phyloP scores from a whole-genome alignment of 2,888 invertebrate species.

The Amiota mariae region DNA sequence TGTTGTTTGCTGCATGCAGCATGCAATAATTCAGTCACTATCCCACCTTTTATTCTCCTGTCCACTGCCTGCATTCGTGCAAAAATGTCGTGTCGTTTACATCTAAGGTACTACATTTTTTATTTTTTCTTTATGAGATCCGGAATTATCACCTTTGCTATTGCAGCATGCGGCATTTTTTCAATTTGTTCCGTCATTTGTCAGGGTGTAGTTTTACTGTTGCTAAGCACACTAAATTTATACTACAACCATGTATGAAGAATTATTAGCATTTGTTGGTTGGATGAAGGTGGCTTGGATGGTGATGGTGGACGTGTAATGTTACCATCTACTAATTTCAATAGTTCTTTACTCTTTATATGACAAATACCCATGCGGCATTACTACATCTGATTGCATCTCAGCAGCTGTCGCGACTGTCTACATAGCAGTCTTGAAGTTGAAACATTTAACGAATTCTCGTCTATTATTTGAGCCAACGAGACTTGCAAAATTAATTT shows the following conservation, averaged over 20 bases:
- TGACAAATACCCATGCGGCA: too few species aligned
- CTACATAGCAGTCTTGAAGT: too few species aligned
- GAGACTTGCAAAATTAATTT: too few species aligned
- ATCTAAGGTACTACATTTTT: not conserved
- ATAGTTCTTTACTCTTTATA: too few species aligned
- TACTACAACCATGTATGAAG: too few species aligned
- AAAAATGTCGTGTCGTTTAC: not conserved
- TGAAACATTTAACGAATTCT: too few species aligned
- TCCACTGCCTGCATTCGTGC: not conserved
- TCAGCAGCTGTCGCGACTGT: too few species aligned
- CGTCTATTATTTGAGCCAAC: too few species aligned
- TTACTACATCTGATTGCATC: too few species aligned
- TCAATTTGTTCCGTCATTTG: constrained; percentile 26
- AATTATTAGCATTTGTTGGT: not conserved
- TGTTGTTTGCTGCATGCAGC: constrained; percentile 48
- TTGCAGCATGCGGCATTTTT: constrained; percentile 11
- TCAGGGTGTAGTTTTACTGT: not conserved
- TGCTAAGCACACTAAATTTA: too few species aligned
- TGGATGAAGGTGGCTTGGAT: not conserved
- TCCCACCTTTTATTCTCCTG: constrained; percentile 34
- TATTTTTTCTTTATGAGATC: not conserved
- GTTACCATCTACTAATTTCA: too few species aligned
- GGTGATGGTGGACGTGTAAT: not conserved
- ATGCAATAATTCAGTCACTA: constrained; percentile 66
- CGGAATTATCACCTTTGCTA: constrained; percentile 18